A percentile compares a stretch with the other conserved stretches of the same genome.
These are phyloP conservation scores for Zaprionus nigranus DNA, from an alignment of 1,140 invertebrate species.

Conservation along the genomic window DNA sequence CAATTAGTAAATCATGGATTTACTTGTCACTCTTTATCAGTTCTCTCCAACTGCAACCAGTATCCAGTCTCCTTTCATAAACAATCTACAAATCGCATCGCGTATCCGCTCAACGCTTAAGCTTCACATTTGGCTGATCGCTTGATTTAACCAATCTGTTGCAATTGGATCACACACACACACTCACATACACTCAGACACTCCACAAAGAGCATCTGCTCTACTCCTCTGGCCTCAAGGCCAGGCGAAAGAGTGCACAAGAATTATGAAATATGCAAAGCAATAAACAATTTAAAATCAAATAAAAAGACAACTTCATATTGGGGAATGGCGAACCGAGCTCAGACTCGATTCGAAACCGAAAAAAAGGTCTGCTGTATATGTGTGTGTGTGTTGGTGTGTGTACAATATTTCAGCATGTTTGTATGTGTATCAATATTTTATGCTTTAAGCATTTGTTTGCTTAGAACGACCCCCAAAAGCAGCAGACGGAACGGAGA, in stretches of 20 bases:
- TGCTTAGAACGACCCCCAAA: constrained; percentile 80
- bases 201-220: not conserved
- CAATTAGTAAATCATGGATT: not conserved
- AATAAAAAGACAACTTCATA: constrained; percentile 80
- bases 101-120: not conserved
- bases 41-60: not conserved
- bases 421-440: constrained; percentile 68
- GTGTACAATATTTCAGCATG: constrained; percentile 11
- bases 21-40: not conserved
- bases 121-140: constrained; percentile 4
- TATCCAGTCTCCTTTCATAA: not conserved
- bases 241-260: constrained; percentile 34
- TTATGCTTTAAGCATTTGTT: constrained; percentile 80
- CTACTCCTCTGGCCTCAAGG: constrained; percentile 24
- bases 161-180: constrained; percentile 16
- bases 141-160: constrained; percentile 2
- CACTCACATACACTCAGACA: constrained; percentile 6
- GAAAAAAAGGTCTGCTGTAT: constrained; percentile 8
- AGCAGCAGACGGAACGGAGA: constrained; percentile 43
- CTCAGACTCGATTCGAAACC: constrained; percentile 55
- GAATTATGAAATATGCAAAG: constrained; percentile 82
- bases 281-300: constrained; percentile 82
- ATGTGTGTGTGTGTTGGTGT: not conserved
- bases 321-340: constrained; percentile 58
- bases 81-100: constrained; percentile 2